Percentiles rank a stretch among this genome's conserved stretches.
phyloP scores from a whole-genome alignment of 1,140 invertebrate species.

The Phymastichus coffea region DNA sequence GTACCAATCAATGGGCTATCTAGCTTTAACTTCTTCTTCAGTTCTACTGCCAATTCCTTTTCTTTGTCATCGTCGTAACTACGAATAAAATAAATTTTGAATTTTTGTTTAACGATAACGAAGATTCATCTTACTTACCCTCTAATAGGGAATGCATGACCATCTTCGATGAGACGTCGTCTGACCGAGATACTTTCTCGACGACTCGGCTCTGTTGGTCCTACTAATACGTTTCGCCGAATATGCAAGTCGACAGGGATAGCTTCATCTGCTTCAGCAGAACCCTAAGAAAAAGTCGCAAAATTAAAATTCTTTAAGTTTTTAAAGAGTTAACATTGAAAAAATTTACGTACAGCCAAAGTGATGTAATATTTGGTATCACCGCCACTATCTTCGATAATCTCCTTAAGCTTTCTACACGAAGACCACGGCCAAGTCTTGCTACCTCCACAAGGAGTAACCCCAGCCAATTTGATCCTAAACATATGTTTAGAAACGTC shows the following conservation, averaged over 20 bases:
- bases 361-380: slow-evolving; percentile 32
- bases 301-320: background rate
- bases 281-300: slow-evolving; percentile 42
- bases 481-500: slow-evolving; percentile 52
- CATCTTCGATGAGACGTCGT: slow-evolving; percentile 56
- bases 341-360: background rate
- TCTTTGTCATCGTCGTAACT: slow-evolving; percentile 31
- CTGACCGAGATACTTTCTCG: slow-evolving; percentile 60
- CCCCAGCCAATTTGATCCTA: slow-evolving; percentile 60
- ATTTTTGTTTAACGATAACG: background rate
- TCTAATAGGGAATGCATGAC: slow-evolving; percentile 59
- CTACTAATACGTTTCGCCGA: slow-evolving; percentile 29
- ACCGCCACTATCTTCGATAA: slow-evolving; percentile 49
- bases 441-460: slow-evolving; percentile 56
- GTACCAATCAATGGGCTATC: too few species aligned
- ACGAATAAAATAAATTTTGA: background rate
- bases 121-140: too few species aligned
- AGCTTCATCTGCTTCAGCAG: slow-evolving; percentile 48
- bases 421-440: slow-evolving; percentile 57
- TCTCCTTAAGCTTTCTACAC: slow-evolving; percentile 56
- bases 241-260: slow-evolving; percentile 57
- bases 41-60: slow-evolving; percentile 39
- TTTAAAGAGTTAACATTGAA: background rate
- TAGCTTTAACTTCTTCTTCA: slow-evolving; percentile 35
- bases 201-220: slow-evolving; percentile 54